These are phyloP conservation scores for Montipora cactus DNA, from an alignment of 64 coral and sea anemone genomes.

Conservation along the genomic window DNA sequence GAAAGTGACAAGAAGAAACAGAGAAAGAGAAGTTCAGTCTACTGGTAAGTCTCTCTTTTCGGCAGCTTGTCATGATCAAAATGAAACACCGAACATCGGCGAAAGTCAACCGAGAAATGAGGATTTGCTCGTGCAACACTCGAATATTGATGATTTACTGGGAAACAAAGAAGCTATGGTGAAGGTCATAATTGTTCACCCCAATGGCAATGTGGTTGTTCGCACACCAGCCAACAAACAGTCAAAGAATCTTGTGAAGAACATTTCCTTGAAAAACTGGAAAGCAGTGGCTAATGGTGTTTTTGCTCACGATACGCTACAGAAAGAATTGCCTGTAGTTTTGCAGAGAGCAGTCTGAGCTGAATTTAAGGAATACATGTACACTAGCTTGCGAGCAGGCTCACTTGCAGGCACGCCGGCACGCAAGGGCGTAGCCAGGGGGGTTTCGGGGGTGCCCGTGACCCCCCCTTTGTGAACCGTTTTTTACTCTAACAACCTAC, in stretches of 20 bases:
- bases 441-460: too few species aligned
- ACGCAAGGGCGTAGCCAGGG: too few species aligned
- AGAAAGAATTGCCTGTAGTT: too few species aligned
- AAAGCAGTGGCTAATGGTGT: conserved; percentile 59
- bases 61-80: not conserved
- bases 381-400: too few species aligned
- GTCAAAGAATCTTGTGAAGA: conserved; percentile 35
- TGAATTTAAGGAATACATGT: too few species aligned
- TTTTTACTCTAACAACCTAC: too few species aligned
- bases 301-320: too few species aligned
- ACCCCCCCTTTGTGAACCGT: too few species aligned
- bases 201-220: conserved; percentile 54
- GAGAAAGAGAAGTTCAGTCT: not conserved
- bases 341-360: too few species aligned
- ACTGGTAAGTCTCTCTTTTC: not conserved
- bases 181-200: conserved; percentile 56
- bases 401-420: too few species aligned
- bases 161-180: not conserved
- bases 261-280: conserved; percentile 42
- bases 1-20: not conserved
- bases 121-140: not conserved
- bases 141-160: conserved; percentile 5
- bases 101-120: not conserved
- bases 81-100: not conserved
- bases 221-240: conserved; percentile 12